Percentiles rank a stretch among this genome's conserved stretches.
These are phyloP conservation scores for Drosophila burlai DNA, from an alignment of 1,140 invertebrate genomes.

Conservation along the genomic window DNA sequence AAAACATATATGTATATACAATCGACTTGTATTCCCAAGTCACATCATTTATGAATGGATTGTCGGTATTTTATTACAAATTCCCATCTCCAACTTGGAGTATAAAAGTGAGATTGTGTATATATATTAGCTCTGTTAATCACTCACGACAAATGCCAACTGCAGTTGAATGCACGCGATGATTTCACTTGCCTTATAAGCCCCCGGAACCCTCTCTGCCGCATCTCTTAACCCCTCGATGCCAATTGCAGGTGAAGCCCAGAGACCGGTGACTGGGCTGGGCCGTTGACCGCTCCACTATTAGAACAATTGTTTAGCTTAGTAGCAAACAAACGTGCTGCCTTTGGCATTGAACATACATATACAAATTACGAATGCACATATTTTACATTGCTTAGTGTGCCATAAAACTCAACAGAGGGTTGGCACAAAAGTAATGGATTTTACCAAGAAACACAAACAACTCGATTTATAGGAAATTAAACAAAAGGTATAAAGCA, in stretches of 20 bases:
- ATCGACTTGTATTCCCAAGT: not conserved
- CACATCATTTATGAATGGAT: not conserved
- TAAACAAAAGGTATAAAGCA: not conserved
- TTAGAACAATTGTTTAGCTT: conserved; percentile 33
- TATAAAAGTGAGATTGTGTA: conserved; percentile 21
- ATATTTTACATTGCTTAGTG: conserved; percentile 16
- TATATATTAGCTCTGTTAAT: conserved; percentile 17
- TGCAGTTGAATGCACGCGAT: conserved; percentile 43
- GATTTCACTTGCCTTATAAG: not conserved
- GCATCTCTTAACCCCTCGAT: not conserved
- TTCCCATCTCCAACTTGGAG: conserved; percentile 13
- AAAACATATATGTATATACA: not conserved
- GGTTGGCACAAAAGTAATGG: conserved; percentile 6
- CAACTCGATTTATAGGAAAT: not conserved
- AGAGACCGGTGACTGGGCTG: not conserved
- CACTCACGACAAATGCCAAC: conserved; percentile 15
- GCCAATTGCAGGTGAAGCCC: not conserved
- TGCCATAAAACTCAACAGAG: not conserved
- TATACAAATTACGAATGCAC: conserved; percentile 23
- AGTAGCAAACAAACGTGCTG: conserved; percentile 32
- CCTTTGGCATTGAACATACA: conserved; percentile 28
- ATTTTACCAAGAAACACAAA: not conserved
- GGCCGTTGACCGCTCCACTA: conserved; percentile 40
- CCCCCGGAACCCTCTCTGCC: not conserved
- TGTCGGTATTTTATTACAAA: not conserved